phyloP scores from a whole-genome alignment of 2,113 vertebrate species.

The Pygoscelis adeliae region DNA sequence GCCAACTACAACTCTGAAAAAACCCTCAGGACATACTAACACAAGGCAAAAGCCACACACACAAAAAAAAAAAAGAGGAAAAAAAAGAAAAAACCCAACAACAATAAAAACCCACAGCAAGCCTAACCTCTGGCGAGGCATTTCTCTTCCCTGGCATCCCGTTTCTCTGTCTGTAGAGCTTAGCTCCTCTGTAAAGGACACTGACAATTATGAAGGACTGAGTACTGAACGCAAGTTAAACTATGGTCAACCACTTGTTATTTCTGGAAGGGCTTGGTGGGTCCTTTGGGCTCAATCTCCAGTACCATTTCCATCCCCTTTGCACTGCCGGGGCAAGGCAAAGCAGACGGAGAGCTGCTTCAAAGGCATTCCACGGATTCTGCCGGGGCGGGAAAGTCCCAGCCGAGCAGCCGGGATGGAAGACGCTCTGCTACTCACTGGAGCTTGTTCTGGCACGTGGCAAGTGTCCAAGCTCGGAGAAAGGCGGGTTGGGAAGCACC shows the following conservation, averaged over 20 bases:
- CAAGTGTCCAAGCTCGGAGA: not conserved
- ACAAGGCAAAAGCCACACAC: not conserved
- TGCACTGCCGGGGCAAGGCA: not conserved
- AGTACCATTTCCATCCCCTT: not conserved
- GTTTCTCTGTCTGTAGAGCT: not conserved
- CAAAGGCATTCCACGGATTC: conserved; percentile 37
- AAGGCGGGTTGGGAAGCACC: not conserved
- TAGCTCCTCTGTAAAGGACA: not conserved
- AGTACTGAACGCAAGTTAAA: not conserved
- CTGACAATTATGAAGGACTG: not conserved
- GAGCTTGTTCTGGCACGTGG: not conserved
- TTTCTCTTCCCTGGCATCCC: not conserved
- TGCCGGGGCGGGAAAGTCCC: not conserved
- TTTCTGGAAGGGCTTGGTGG: conserved; percentile 22
- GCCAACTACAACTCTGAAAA: conserved; percentile 13
- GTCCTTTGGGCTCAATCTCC: not conserved
- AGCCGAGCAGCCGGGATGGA: not conserved
- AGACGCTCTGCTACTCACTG: not conserved
- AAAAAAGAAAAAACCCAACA: not conserved
- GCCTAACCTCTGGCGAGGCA: conserved; percentile 10
- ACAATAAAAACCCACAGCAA: not conserved
- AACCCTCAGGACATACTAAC: not conserved
- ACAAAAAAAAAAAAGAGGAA: not conserved
- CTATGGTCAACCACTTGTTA: conserved; percentile 29
- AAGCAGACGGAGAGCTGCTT: conserved; percentile 17